Base-by-base conservation (phyloP, 2,888 invertebrate species). In the Pollenia griseotomentosa region DNA sequence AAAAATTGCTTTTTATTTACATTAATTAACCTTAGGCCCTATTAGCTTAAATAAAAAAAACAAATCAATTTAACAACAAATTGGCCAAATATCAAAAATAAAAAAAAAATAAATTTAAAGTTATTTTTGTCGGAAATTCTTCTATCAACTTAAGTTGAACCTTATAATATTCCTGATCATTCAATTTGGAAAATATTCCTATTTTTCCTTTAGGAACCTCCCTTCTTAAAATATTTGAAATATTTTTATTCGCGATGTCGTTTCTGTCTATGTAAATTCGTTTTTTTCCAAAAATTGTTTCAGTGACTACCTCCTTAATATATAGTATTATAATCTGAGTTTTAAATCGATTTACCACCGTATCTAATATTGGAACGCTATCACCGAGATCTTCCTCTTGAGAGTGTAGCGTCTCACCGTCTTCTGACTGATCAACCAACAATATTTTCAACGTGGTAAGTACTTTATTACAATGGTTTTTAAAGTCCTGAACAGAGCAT, bases 221-320 rank as follows among this genome's bases (percentile, higher is more conserved):
- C 40, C 61, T 61, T 61, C 23, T 61, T 6, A 12, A 11, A 40
- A 61, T 40, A 23, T 61, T 40, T 12, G 40, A 19, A 40, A 61
- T 23, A 40, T 61, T 61, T 61, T 12, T 14, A 12, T 61, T 14
- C 46, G 11, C 57, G 19, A 68, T 53, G 51, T 83, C 57, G 46
- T 51, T 83, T 75, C 68, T 74, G 55, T 83, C 79, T 6, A 70
- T 70, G 59, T 44, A 79, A 57, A 79, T 68, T 53, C 70, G n/a
- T n/a, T 48, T 70, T 70, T 8, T 48, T 70, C 19, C 65, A 12
- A 53, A 81, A 73, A 55, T 55, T 55, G 19, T 19, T 19, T 55
- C 55, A 16, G 19, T 19, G 19, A 19, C 19, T 19, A 19, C 19
- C 19, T 55, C 14, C 19, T 55, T 55, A 14, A 14, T 6, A 10